Conservation (phyloP, 53 echinoderm and acorn worm genomes). For the Pentamera pediparva region DNA sequence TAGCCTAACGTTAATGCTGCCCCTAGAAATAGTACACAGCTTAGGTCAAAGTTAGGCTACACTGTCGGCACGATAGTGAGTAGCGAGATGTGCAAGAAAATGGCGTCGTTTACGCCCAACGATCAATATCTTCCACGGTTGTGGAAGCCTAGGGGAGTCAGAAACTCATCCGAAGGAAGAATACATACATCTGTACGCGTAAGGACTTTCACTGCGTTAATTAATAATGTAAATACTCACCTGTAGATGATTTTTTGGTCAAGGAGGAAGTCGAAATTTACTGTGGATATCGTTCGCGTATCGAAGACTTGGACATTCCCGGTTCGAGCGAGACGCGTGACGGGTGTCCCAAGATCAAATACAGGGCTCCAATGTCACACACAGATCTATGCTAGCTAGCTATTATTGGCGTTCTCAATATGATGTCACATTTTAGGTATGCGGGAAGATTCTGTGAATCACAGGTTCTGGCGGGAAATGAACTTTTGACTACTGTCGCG, state of each 20-base stretch:
- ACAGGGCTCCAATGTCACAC: conserved; percentile 20
- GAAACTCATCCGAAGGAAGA: background rate
- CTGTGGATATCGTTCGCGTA: background rate
- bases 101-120: conserved; percentile 21
- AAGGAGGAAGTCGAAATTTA: conserved; percentile 25
- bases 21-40: no score
- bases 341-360: conserved; percentile 33
- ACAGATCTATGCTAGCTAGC: background rate
- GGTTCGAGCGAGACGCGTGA: conserved; percentile 22
- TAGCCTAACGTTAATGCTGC: no score
- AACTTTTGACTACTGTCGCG: background rate
- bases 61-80: background rate
- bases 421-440: conserved; percentile 31
- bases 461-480: conserved; percentile 29
- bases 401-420: conserved; percentile 11
- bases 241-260: conserved; percentile 16
- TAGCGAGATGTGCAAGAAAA: background rate
- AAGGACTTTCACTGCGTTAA: no score
- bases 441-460: conserved; percentile 32
- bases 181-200: no score
- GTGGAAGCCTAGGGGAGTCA: background rate
- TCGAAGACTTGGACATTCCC: conserved; percentile 13
- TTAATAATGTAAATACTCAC: no score
- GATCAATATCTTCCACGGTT: background rate
- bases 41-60: conserved; percentile 7